Conservation (phyloP, 2,797 vertebrate genomes). For the Acanthurus tractus region DNA sequence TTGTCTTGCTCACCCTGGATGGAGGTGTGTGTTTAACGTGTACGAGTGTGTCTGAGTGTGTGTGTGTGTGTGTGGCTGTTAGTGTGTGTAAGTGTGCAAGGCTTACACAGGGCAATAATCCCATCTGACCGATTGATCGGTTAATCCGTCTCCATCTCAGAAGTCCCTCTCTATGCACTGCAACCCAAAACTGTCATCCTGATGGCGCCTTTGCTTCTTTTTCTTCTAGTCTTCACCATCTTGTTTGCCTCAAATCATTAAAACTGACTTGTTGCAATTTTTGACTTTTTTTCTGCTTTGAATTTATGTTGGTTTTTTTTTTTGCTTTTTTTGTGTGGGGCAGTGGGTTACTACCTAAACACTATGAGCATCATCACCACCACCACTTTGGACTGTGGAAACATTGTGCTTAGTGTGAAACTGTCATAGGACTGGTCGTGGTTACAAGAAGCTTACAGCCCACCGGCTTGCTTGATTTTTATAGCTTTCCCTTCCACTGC, state of each 20-base stretch:
- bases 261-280: constrained; percentile 65
- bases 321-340: constrained; percentile 23
- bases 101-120: constrained; percentile 80
- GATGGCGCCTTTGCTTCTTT: constrained; percentile 75
- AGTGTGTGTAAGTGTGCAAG: constrained; percentile 48
- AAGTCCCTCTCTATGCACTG: constrained; percentile 85
- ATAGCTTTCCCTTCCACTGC: constrained; percentile 23
- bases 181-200: constrained; percentile 74
- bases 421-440: constrained; percentile 34
- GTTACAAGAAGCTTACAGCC: constrained; percentile 43
- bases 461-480: constrained; percentile 39
- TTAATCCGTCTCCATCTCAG: constrained; percentile 64
- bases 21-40: constrained; percentile 49
- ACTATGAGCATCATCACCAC: constrained; percentile 28
- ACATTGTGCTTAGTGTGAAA: constrained; percentile 51
- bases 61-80: constrained; percentile 26
- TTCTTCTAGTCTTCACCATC: constrained; percentile 54
- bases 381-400: constrained; percentile 53
- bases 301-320: constrained; percentile 53
- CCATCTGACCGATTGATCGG: constrained; percentile 46
- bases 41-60: constrained; percentile 25
- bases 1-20: constrained; percentile 44
- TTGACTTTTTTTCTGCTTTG: constrained; percentile 55
- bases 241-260: constrained; percentile 76
- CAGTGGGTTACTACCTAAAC: constrained; percentile 14